phyloP scores from a whole-genome alignment of 2,797 vertebrate species.

The Saxicola maurus region DNA sequence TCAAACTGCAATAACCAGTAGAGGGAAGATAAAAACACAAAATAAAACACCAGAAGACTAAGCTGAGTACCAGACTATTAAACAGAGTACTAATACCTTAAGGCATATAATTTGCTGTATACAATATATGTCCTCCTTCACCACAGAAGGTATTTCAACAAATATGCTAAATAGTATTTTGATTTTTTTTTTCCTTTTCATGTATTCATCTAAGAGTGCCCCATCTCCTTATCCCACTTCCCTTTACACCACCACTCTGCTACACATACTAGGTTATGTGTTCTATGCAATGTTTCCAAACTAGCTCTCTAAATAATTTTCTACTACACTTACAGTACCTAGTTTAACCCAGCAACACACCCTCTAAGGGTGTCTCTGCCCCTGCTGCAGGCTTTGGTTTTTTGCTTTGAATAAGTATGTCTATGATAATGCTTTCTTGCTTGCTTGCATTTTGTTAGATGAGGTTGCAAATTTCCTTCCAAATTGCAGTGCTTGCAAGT shows the following conservation, averaged over 20 bases:
- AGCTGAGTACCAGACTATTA: neutral
- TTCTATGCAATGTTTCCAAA: neutral
- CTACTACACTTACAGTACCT: neutral
- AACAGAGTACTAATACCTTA: neutral
- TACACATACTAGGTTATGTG: neutral
- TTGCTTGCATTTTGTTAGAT: neutral
- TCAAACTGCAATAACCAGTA: neutral
- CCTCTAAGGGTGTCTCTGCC: neutral
- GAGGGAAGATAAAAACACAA: neutral
- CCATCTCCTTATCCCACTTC: neutral
- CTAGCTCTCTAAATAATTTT: neutral
- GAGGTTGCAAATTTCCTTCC: neutral
- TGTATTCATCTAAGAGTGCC: neutral
- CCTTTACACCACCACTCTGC: neutral
- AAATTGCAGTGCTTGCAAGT: conserved; percentile 1
- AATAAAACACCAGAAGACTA: neutral
- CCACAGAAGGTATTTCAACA: neutral
- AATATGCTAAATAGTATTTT: neutral
- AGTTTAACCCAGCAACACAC: neutral
- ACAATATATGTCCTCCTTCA: neutral
- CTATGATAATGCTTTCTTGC: neutral
- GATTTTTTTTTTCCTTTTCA: neutral
- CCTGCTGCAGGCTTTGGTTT: neutral
- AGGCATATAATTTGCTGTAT: neutral
- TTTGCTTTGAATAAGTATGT: neutral